A percentile compares a stretch with the other conserved stretches of the same genome.
phyloP scores from a whole-genome alignment of 2,888 invertebrate genomes.

The Standfussiana lucernea region DNA sequence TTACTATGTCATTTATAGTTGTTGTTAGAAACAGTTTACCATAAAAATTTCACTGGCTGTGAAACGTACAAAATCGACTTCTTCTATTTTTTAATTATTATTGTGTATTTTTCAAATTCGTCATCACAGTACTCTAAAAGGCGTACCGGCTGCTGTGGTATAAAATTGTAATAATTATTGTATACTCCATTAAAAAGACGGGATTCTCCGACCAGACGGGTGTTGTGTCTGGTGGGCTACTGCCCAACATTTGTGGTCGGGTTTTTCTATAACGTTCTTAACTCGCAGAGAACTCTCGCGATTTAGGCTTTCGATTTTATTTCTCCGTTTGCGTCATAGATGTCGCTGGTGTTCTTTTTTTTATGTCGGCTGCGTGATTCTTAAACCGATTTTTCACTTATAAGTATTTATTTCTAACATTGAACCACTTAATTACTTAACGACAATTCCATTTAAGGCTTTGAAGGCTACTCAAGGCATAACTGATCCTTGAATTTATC shows the following conservation, averaged over 20 bases:
- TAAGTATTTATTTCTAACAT: not conserved
- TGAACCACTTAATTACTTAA: not conserved
- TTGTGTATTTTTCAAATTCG: not conserved
- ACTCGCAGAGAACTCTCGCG: too few relatives aligned
- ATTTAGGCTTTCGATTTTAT: too few relatives aligned
- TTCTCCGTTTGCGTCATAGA: too few relatives aligned
- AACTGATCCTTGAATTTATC: not conserved
- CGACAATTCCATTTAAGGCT: conserved; percentile 4
- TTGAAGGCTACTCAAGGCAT: not conserved
- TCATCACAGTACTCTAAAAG: not conserved
- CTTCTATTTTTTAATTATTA: not conserved
- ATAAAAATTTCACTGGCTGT: not conserved
- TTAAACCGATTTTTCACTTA: too few relatives aligned
- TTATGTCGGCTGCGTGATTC: too few relatives aligned
- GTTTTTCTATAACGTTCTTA: too few relatives aligned
- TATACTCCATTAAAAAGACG: not conserved
- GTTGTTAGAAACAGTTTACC: not conserved
- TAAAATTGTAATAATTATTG: not conserved
- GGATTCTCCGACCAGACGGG: not conserved
- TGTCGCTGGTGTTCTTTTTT: too few relatives aligned
- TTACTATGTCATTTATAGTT: not conserved
- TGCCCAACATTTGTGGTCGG: too few relatives aligned
- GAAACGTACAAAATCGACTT: not conserved
- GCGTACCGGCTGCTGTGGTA: not conserved
- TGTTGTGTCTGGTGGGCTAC: not conserved